Base-by-base conservation (phyloP, 1,140 invertebrate genomes). In the Drosophila tristis region DNA sequence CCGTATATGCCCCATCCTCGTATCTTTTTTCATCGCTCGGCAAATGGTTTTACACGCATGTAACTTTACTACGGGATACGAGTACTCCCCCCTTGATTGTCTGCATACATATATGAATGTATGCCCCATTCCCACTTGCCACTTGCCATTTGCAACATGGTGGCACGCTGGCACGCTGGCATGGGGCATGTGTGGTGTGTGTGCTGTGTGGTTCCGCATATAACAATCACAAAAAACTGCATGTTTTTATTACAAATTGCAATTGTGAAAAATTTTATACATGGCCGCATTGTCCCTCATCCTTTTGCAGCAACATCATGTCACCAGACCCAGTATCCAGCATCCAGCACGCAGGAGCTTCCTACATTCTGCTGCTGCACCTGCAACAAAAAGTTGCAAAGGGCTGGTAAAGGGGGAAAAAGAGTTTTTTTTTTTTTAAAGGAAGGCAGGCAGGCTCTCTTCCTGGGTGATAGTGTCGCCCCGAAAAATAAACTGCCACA, bases 211-310 rank as follows among this genome's bases (percentile, higher is more conserved):
- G 25, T 13, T 50, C 63, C 63, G 71, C 74, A 80, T 65, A 81
- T 87, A 86, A 86, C 82, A 87, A 82, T 86, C 74, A 74, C 72
- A 89, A 89, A 87, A 79, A 90, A 80, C 72, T 84, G 76, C 85
- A 89, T 90, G 84, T 89, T 89, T 89, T 89, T 89, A 89, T 90
- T 89, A 89, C 84, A 89, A 89, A 89, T 90, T 89, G 84, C 84
- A 90, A 90, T 89, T 89, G 84, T 90, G 72, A 84, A 80, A 84
- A 89, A 90, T 89, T 89, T 80, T 90, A 90, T 89, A 89, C 84
- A 89, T 90, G 85, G 84, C 80, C 80, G 84, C 76, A 48, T 79
- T 56, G 49, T 68, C 35, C 35, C 35, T 39, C 44, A 39, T 59
- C 63, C 63, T 62, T 70, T 55, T 55, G 54, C 31, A 49, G 71